Evolutionary conservation across 2,888 invertebrate genomes (phyloP).

Genomic region (Sericinus montela): DNA sequence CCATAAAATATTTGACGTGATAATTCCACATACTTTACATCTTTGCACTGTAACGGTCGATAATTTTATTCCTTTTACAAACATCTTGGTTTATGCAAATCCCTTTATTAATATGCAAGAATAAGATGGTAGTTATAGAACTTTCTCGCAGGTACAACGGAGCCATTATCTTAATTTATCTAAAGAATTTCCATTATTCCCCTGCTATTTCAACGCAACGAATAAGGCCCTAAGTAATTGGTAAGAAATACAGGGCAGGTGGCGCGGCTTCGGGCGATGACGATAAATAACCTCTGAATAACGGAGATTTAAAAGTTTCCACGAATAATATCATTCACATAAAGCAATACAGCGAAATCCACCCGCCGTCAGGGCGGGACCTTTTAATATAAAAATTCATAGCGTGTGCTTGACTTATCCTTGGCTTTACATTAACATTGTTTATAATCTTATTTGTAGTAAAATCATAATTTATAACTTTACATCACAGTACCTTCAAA

Average conservation of each 20-base stretch:
- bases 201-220: conserved; percentile 30
- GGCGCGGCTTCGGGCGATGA: conserved; percentile 27
- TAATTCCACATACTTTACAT: too few species aligned
- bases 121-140: conserved; percentile 11
- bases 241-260: conserved; percentile 43
- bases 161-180: conserved; percentile 36
- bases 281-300: conserved; percentile 45
- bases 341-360: not conserved
- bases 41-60: not conserved
- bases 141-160: conserved; percentile 6
- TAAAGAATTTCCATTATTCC: conserved; percentile 31
- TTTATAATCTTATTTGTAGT: too few species aligned
- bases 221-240: conserved; percentile 40
- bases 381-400: not conserved
- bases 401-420: not conserved
- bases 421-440: not conserved
- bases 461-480: too few species aligned
- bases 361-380: not conserved
- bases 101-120: conserved; percentile 11
- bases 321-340: not conserved
- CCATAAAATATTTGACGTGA: too few species aligned
- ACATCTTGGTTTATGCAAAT: conserved; percentile 12
- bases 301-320: conserved; percentile 18
- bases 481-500: too few species aligned
- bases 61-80: not conserved